phyloP scores from a whole-genome alignment of 2,797 vertebrate species.

The Pygocentrus nattereri region DNA sequence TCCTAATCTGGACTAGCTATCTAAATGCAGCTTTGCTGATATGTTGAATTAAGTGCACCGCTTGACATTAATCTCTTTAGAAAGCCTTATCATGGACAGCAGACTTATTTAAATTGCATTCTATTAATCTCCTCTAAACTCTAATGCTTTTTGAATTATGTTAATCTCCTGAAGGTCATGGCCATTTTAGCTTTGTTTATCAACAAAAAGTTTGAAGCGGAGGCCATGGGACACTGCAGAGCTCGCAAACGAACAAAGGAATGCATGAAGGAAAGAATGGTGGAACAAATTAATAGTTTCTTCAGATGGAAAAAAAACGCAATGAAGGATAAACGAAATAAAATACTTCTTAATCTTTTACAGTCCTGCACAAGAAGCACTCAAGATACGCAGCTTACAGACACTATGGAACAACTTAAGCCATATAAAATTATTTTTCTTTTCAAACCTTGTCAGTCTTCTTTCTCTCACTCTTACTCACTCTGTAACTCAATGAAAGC shows the following conservation, averaged over 20 bases:
- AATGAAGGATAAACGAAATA: slow-evolving; percentile 1
- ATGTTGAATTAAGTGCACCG: slow-evolving; percentile 42
- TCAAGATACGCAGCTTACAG: neutral
- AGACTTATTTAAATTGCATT: slow-evolving; percentile 53
- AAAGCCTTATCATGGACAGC: slow-evolving; percentile 53
- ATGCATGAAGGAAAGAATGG: slow-evolving; percentile 28
- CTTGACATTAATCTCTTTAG: slow-evolving; percentile 50
- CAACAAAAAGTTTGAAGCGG: slow-evolving; percentile 28
- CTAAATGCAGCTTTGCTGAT: slow-evolving; percentile 37
- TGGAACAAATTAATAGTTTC: slow-evolving; percentile 15
- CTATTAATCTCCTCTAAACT: slow-evolving; percentile 53
- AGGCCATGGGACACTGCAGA: neutral
- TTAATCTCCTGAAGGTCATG: slow-evolving; percentile 49
- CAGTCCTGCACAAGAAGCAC: neutral
- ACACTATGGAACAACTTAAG: neutral
- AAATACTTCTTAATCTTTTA: neutral
- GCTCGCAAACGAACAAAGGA: slow-evolving; percentile 23
- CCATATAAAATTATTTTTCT: neutral
- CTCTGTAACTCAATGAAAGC: neutral
- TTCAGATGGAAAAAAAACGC: neutral
- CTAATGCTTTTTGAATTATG: slow-evolving; percentile 48
- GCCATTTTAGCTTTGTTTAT: slow-evolving; percentile 33
- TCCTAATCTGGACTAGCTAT: slow-evolving; percentile 21
- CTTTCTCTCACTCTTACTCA: neutral
- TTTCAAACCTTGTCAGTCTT: neutral